phyloP scores from a whole-genome alignment of 2,113 vertebrate genomes.

The Tragelaphus imberbis region DNA sequence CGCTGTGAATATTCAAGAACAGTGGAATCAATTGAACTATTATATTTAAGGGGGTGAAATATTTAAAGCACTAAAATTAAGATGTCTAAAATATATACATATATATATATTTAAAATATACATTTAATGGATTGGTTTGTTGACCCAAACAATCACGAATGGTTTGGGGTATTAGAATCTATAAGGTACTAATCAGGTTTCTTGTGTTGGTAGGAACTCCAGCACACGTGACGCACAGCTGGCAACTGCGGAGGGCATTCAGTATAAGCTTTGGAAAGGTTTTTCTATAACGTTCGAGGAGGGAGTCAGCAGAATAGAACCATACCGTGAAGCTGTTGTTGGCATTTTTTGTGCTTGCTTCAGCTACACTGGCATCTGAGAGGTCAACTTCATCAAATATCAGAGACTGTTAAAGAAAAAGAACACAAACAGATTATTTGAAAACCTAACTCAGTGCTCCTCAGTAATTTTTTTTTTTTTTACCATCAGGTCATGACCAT shows the following conservation, averaged over 20 bases:
- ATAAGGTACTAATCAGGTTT: background rate
- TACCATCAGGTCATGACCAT: background rate
- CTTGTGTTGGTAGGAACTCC: background rate
- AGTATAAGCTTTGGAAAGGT: background rate
- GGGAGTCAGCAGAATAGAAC: conserved; percentile 30
- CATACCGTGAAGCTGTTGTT: conserved; percentile 99
- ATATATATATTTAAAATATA: background rate
- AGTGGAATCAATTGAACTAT: background rate
- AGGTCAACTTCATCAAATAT: conserved; percentile 99
- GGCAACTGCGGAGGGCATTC: background rate
- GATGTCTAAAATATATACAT: background rate
- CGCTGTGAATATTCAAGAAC: background rate
- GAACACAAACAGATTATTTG: conserved; percentile 67
- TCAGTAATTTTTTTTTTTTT: background rate
- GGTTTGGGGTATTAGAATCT: background rate
- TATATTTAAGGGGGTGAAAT: conserved; percentile 17
- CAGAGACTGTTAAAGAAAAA: conserved; percentile 88
- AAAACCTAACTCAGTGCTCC: background rate
- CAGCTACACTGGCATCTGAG: conserved; percentile 97
- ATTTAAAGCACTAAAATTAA: background rate
- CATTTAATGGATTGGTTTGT: background rate
- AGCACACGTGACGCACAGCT: background rate
- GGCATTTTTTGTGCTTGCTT: conserved; percentile 99
- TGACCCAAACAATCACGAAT: background rate
- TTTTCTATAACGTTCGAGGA: background rate